Conservation (phyloP, 1,140 invertebrate species). For the Eupristina koningsbergeri region DNA sequence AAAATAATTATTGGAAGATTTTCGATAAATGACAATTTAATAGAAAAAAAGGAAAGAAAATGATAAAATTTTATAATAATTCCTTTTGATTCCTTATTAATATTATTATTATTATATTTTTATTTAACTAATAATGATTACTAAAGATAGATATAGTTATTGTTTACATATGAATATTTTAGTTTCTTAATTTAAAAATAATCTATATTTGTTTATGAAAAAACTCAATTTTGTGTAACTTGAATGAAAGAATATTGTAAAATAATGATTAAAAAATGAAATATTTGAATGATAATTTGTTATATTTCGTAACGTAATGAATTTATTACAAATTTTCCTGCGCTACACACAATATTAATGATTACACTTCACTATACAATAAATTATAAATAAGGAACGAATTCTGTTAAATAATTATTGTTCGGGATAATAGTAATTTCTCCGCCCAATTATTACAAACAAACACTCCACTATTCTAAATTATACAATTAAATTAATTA, state of each 20-base stretch:
- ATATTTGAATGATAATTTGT: slow-evolving; percentile 12
- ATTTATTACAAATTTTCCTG: neutral
- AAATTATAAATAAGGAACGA: no score
- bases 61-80: no score
- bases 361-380: no score
- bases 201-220: neutral
- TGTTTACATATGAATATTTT: slow-evolving; percentile 17
- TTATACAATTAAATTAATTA: no score
- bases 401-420: no score
- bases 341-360: no score
- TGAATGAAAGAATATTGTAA: neutral
- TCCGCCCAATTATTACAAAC: no score
- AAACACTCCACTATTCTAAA: no score
- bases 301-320: slow-evolving; percentile 4
- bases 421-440: no score
- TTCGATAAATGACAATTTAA: slow-evolving; percentile 24
- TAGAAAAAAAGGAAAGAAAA: slow-evolving; percentile 17
- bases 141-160: neutral
- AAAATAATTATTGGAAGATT: no score
- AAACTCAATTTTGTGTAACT: neutral
- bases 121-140: slow-evolving; percentile 12
- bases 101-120: no score
- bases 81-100: no score
- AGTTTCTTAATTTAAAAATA: slow-evolving; percentile 28
- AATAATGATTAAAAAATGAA: neutral